Conservation (phyloP, 2,888 invertebrate species). For the Chrysomela aeneicollis region DNA sequence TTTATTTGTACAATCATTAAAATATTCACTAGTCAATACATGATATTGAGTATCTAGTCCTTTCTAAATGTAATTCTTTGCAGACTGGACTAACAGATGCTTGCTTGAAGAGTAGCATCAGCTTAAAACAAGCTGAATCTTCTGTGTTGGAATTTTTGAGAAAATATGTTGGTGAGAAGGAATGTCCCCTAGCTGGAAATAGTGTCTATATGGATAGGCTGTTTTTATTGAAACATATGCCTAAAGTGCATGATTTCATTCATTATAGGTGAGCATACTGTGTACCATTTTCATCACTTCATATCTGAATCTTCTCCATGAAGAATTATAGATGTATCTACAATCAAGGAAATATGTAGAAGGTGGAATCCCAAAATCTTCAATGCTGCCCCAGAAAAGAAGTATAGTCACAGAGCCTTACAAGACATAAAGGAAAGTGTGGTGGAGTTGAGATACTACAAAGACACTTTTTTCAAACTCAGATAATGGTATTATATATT, state of each 20-base stretch:
- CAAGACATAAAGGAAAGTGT: slow-evolving; percentile 89
- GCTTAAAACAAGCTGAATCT: slow-evolving; percentile 73
- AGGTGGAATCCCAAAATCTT: slow-evolving; percentile 78
- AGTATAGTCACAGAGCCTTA: slow-evolving; percentile 75
- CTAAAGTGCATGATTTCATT: slow-evolving; percentile 65
- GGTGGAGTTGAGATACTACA: slow-evolving; percentile 82
- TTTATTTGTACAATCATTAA: no score
- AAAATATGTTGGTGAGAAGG: slow-evolving; percentile 65
- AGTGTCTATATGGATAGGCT: slow-evolving; percentile 85
- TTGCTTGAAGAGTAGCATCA: slow-evolving; percentile 62
- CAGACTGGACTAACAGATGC: slow-evolving; percentile 84
- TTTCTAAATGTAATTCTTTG: slow-evolving; percentile 50
- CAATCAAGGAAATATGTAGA: slow-evolving; percentile 83
- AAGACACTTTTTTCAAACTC: slow-evolving; percentile 68
- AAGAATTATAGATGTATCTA: slow-evolving; percentile 90
- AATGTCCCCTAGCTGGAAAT: slow-evolving; percentile 87
- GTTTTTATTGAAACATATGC: slow-evolving; percentile 87
- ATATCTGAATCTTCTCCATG: slow-evolving; percentile 69
- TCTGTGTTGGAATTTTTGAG: slow-evolving; percentile 76
- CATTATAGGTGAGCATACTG: slow-evolving; percentile 73
- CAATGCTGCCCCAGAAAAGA: slow-evolving; percentile 69
- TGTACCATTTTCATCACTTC: no score
- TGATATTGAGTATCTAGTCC: no score
- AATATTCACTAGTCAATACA: no score
- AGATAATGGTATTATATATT: neutral